These are phyloP conservation scores for Semnornis frantzii DNA, from an alignment of 2,113 vertebrate genomes.

Conservation along the genomic window DNA sequence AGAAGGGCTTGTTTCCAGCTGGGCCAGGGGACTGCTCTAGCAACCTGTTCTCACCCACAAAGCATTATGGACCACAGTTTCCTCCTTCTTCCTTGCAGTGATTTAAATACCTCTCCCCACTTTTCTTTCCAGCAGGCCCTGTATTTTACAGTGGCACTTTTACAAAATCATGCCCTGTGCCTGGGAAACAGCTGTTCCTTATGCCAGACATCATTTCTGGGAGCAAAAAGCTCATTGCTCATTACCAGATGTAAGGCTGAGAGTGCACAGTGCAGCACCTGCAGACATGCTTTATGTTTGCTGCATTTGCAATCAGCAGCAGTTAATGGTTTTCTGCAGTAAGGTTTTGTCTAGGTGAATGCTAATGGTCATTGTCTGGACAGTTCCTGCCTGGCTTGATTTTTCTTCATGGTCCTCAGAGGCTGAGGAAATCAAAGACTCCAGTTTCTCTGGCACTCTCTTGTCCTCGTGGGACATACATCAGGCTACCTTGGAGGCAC, in stretches of 20 bases:
- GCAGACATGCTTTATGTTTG: background rate
- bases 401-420: background rate
- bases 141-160: background rate
- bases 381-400: background rate
- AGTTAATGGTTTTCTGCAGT: background rate
- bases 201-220: background rate
- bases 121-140: background rate
- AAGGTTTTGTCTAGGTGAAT: background rate
- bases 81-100: background rate
- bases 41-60: background rate
- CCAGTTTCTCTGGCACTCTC: background rate
- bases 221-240: background rate
- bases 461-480: background rate
- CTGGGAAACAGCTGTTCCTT: background rate
- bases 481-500: background rate
- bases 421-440: background rate
- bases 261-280: background rate
- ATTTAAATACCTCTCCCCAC: background rate
- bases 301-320: background rate
- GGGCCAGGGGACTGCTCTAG: background rate
- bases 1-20: background rate
- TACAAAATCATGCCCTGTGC: background rate
- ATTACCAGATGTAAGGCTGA: background rate
- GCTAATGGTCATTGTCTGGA: background rate
- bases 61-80: fast-evolving